Base-by-base conservation (phyloP, 2,113 vertebrate species). In the Melanerpes formicivorus region DNA sequence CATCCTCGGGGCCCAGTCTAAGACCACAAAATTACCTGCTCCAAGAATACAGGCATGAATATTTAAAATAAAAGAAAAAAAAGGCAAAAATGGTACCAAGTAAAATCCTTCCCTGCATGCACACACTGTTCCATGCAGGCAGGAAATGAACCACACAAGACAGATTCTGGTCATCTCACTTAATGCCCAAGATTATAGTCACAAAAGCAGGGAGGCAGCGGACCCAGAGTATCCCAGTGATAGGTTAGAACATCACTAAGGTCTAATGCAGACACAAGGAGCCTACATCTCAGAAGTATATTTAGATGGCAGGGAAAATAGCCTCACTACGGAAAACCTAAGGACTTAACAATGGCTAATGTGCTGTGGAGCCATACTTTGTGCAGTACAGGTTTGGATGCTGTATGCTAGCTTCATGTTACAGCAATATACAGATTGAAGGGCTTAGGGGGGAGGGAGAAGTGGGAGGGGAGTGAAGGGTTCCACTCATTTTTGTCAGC, bases 51-150 rank as follows among this genome's bases (percentile, higher is more conserved):
- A 75, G 44, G 42, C 80, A 86, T 4, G 40, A 50, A 23, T 22
- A 11, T 52, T 40, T 40, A 40, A 40, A 40, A 11, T 40, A 40
- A 40, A 40, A 40, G 11, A 11, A 40, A 40, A 40, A 40, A 40
- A 40, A 87, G 55, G 58, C 37, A 73, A 89, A 82, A 87, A 42
- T 4, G 34, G 44, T 88, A 89, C 79, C 89, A 94, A 94, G 54
- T 16, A 87, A 94, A 95, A 96, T 90, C 92, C 34, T 70, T 65
- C 23, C 23, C 54, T 71, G 79, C 84, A 91, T 7, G 11, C 69
- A 80, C 64, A 71, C 17, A 11, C 7, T 26, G 48, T 54, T 90
- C 58, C 37, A 18, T 15, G 46, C 1, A 23, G 54, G 54, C 48
- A 64, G 60, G 77, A 46, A 92, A 70, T 1, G 26, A 93, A 82